Evolutionary conservation across 2,113 vertebrate genomes (phyloP).

Genomic region (Aviceda subcristata): DNA sequence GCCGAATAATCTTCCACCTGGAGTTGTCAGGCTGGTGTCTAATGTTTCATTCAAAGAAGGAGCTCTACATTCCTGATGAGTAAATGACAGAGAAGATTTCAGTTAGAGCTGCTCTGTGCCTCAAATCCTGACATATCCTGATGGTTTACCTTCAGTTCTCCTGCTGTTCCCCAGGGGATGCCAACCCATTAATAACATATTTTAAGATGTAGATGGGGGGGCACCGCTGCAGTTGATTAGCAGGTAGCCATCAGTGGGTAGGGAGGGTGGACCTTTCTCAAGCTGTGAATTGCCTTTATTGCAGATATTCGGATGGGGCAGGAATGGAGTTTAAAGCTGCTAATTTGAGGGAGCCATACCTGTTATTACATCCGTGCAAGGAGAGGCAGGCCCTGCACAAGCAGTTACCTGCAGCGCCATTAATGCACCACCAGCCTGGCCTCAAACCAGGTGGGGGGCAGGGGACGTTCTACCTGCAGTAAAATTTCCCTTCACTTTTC

Average conservation of each 20-base stretch:
- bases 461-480: background rate
- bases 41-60: conserved; percentile 62
- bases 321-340: background rate
- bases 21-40: conserved; percentile 58
- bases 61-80: conserved; percentile 47
- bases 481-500: background rate
- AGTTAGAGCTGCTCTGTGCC: conserved; percentile 53
- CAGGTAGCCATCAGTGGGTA: background rate
- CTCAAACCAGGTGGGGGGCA: background rate
- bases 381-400: background rate
- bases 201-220: background rate
- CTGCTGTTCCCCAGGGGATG: conserved; percentile 1
- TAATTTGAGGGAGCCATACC: background rate
- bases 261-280: background rate
- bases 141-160: background rate
- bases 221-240: background rate
- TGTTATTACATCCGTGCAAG: background rate
- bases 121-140: conserved; percentile 40
- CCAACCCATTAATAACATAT: conserved; percentile 31
- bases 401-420: rapidly evolving
- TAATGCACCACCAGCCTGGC: background rate
- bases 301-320: background rate
- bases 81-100: conserved; percentile 71
- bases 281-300: background rate
- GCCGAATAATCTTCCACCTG: conserved; percentile 56